These are phyloP conservation scores for Furcifer pardalis DNA, from an alignment of 2,797 vertebrate species.

Conservation along the genomic window DNA sequence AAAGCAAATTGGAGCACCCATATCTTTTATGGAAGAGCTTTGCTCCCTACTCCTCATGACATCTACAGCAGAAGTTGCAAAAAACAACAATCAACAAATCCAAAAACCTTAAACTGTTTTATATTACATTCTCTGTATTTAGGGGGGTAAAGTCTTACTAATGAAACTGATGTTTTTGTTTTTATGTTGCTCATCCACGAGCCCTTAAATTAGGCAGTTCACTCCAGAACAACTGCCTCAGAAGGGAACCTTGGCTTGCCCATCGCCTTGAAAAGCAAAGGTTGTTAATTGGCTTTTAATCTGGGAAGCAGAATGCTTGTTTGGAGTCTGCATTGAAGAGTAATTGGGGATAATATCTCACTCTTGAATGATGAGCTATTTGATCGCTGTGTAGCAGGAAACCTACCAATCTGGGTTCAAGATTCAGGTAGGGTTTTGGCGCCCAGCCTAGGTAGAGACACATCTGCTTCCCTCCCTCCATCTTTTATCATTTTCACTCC, in stretches of 20 bases:
- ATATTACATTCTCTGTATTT: background rate
- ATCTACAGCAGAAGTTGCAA: background rate
- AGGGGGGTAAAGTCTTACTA: slow-evolving; percentile 9
- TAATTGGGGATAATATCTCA: slow-evolving; percentile 70
- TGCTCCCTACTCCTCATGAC: background rate
- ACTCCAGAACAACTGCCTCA: slow-evolving; percentile 14
- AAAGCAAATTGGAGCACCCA: slow-evolving; percentile 20
- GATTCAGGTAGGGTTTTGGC: slow-evolving; percentile 54
- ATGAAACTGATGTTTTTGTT: slow-evolving; percentile 22
- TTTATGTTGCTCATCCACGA: slow-evolving; percentile 33
- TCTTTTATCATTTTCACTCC: slow-evolving; percentile 29
- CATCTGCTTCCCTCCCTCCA: slow-evolving; percentile 29
- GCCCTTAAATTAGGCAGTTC: slow-evolving; percentile 10
- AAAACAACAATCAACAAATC: background rate
- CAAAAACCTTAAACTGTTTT: slow-evolving; percentile 29
- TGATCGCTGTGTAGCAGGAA: slow-evolving; percentile 69
- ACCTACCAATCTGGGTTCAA: slow-evolving; percentile 51
- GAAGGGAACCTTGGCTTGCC: slow-evolving; percentile 35
- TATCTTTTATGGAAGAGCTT: slow-evolving; percentile 34
- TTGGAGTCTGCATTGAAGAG: slow-evolving; percentile 63
- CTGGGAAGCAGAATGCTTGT: slow-evolving; percentile 52
- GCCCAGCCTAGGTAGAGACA: slow-evolving; percentile 35
- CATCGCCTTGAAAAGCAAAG: slow-evolving; percentile 64
- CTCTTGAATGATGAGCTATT: slow-evolving; percentile 72
- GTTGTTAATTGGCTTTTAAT: slow-evolving; percentile 77